phyloP scores from a whole-genome alignment of 1,140 invertebrate genomes.

The Lordiphosa collinella region DNA sequence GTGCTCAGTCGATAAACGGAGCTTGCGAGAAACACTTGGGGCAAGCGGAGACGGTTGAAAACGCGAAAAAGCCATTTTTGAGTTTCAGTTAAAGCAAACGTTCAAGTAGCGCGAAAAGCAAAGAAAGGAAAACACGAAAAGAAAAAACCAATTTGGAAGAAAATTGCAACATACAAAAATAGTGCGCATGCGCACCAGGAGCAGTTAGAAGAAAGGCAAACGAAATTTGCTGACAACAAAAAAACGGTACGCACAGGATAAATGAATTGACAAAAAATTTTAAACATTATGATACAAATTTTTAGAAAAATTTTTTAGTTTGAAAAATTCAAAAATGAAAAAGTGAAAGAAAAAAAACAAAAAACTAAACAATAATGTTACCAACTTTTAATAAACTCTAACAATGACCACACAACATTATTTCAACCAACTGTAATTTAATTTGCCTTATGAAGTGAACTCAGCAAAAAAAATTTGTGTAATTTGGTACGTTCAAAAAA shows the following conservation, averaged over 20 bases:
- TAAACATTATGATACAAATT: no score
- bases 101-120: conserved; percentile 34
- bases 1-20: conserved; percentile 66
- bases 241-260: conserved; percentile 23
- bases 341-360: not conserved
- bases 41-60: conserved; percentile 50
- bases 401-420: not conserved
- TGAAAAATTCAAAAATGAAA: no score
- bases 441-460: conserved; percentile 24
- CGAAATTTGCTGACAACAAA: conserved; percentile 1
- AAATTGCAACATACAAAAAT: conserved; percentile 57
- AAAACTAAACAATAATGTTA: not conserved
- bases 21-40: conserved; percentile 69
- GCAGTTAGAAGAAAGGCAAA: conserved; percentile 48
- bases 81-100: conserved; percentile 43
- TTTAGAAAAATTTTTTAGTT: no score
- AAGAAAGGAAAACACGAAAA: conserved; percentile 31
- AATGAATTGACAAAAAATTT: not conserved
- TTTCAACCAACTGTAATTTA: not conserved
- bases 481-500: conserved; percentile 2
- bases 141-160: conserved; percentile 22
- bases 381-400: conserved; percentile 6
- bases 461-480: conserved; percentile 1
- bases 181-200: conserved; percentile 49
- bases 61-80: conserved; percentile 19